Percentiles rank a stretch among this genome's conserved stretches.
Evolutionary conservation across 53 echinoderm and acorn worm species (phyloP).

Genomic region (Echinometra lucunter): DNA sequence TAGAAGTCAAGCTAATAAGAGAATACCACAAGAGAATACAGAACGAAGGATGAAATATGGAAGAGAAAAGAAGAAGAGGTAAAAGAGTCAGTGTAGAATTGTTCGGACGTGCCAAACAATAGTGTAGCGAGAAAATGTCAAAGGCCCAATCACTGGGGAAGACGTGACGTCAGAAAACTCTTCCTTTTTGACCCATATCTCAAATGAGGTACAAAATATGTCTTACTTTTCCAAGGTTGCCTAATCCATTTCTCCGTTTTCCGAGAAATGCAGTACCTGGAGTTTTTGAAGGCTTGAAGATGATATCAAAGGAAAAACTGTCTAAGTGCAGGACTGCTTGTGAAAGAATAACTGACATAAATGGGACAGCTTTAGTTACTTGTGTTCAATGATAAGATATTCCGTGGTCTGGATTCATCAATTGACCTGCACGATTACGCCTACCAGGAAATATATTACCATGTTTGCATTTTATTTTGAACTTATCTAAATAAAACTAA

Average conservation of each 20-base stretch:
- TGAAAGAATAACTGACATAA: not conserved
- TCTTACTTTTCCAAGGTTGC: not conserved
- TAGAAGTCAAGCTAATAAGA: not conserved
- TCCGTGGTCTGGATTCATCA: not conserved
- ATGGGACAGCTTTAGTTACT: not conserved
- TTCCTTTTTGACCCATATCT: slow-evolving; percentile 2
- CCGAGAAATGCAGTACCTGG: slow-evolving; percentile 3
- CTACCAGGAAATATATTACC: not conserved
- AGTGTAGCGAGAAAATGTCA: not conserved
- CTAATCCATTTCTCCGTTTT: not conserved
- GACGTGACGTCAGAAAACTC: not conserved
- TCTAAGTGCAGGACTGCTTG: not conserved
- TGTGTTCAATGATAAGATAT: not conserved
- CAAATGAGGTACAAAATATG: not conserved
- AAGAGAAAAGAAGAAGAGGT: not conserved
- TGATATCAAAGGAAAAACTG: not conserved
- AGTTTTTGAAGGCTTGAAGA: not conserved
- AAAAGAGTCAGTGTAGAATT: not conserved
- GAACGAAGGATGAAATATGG: not conserved
- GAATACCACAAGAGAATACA: not conserved
- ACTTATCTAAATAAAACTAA: too few species aligned
- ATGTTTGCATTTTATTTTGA: not conserved
- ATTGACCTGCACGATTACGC: not conserved
- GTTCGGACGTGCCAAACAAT: not conserved
- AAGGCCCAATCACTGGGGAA: not conserved